Base-by-base conservation (phyloP, 2,888 invertebrate genomes). In the Patella depressa region DNA sequence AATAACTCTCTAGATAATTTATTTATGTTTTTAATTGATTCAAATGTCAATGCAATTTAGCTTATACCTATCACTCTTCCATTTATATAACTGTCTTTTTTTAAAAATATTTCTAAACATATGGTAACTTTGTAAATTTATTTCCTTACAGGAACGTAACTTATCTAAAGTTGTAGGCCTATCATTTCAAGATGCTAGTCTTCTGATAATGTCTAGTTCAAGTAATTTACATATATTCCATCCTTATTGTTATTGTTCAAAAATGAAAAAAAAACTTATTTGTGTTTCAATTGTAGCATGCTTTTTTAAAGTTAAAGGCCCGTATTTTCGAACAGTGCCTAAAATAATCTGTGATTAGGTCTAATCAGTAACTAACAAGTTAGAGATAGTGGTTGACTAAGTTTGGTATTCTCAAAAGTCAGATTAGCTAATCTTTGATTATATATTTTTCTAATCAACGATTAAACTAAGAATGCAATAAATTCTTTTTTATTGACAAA, bases 181-280 rank as follows among this genome's bases (percentile, higher is more conserved):
- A 55, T 55, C 55, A 55, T 55, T 55, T 55, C 55, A 55, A 55
- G 55, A 55, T 55, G 55, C 55, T 55, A 55, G 55, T 55, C 55
- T 55, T 55, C 55, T 55, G 55, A 55, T 55, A 55, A 55, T 55
- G 55, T 55, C 55, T 55, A 55, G 55, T 55, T 55, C 55, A 55
- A 55, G 55, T 55, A 55, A 55, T 55, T 55, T 55, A 55, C 55
- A 55, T 55, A 55, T 55, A 55, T 17, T 55, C 55, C 12, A 55
- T 15, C 17, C 17, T 55, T 55, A 55, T 55, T 55, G 55, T 55
- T 55, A 55, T 55, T 55, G 55, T 55, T 55, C 55, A 55, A 55
- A 55, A 55, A 55, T 2, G 29, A 29, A 55, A 55, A 55, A 55
- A 55, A 55, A 55, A 2, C 12, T 55, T 55, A 55, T 55, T 55